phyloP scores from a whole-genome alignment of 2,888 invertebrate species.

The Drosophila mulleri region DNA sequence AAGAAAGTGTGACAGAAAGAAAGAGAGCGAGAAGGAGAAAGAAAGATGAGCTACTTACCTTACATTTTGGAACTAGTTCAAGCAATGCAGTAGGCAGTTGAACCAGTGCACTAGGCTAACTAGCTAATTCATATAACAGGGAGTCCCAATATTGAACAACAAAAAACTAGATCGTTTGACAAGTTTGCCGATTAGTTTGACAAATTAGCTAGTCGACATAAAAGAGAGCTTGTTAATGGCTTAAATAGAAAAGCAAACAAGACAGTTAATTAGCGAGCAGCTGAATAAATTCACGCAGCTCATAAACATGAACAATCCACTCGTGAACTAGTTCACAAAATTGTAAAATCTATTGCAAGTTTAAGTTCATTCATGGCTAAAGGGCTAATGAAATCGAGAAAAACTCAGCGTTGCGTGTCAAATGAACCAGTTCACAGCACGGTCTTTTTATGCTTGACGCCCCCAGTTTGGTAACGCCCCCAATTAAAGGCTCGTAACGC shows the following conservation, averaged over 20 bases:
- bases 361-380: not conserved
- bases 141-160: not conserved
- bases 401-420: not conserved
- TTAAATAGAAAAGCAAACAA: constrained; percentile 1
- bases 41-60: not conserved
- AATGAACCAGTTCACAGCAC: constrained; percentile 9
- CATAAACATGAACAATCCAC: not conserved
- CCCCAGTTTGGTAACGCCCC: constrained; percentile 39
- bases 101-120: not conserved
- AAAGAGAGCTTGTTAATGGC: constrained; percentile 3
- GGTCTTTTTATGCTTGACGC: constrained; percentile 16
- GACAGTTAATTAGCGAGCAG: not conserved
- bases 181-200: not conserved
- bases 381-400: not conserved
- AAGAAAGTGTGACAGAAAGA: not conserved
- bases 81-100: not conserved
- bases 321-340: constrained; percentile 9
- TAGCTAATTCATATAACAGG: not conserved
- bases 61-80: constrained; percentile 13
- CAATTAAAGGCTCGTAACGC: constrained; percentile 35
- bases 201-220: constrained; percentile 2
- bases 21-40: not conserved
- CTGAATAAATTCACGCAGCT: not conserved
- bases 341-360: not conserved
- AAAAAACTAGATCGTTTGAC: not conserved